Evolutionary conservation across 2,888 invertebrate species (phyloP), one percentile per base, ranked within the genome.

Genomic region (Lordiphosa fenestrarum): DNA sequence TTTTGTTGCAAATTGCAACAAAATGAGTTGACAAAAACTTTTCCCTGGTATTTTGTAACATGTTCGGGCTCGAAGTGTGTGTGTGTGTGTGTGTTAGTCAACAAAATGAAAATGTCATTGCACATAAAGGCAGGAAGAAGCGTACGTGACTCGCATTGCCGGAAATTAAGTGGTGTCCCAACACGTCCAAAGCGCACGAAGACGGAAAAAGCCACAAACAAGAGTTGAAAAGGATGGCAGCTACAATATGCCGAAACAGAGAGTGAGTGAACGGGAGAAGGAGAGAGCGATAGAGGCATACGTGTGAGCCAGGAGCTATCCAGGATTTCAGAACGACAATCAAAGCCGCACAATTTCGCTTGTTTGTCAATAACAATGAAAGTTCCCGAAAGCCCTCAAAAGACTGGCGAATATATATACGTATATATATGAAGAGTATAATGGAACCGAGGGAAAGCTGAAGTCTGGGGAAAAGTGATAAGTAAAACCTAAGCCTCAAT

Each of bases 91-190:
- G 49, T 59, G 41, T 64, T 56, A 61, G 74, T 40, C 69, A 62
- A 75, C 73, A 75, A 73, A 75, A 74, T 74, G 73, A 74, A 75
- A 74, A 75, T 75, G 73, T 75, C 73, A 74, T 71, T 76, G 74
- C 71, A 69, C 69, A 76, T 71, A 71, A 73, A 75, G 72, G 75
- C 73, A 75, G 73, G 75, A 69, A 75, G 70, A 67, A 67, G 67
- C 66, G 69, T 73, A 75, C 74, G 74, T 76, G 74, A 76, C 74
- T 76, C 76, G 74, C 73, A 76, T 76, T 76, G 73, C 74, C 73
- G 74, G 74, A 75, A 75, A 74, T 74, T 74, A 74, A 74, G 74
- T 73, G 74, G 74, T 74, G 70, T 76, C 76, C 70, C 73, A 64
- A 76, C 73, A 74, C 73, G 76, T 73, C 68, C 68, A 73, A 73